Evolutionary conservation across 1,140 invertebrate species (phyloP).

Genomic region (Hydropsyche tenuis): DNA sequence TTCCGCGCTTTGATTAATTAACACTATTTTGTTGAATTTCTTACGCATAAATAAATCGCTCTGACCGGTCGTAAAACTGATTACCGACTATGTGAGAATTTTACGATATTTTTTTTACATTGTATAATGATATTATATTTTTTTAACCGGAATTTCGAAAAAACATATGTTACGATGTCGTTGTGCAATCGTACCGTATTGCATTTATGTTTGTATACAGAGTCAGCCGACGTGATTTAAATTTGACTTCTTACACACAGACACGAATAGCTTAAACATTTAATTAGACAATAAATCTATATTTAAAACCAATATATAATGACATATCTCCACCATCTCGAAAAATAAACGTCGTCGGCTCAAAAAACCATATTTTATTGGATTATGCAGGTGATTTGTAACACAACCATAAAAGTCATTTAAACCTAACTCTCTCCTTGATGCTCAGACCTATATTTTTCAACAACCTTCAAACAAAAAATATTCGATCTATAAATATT

Average conservation of each 20-base stretch:
- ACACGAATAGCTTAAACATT: constrained; percentile 2
- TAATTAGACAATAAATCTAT: constrained; percentile 21
- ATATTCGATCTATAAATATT: background rate
- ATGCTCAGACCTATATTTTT: too few relatives aligned
- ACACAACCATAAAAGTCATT: too few relatives aligned
- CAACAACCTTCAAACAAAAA: too few relatives aligned
- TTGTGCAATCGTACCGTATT: background rate
- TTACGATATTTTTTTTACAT: background rate
- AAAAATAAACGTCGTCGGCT: background rate
- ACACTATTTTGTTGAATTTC: too few relatives aligned
- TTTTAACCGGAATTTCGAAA: background rate
- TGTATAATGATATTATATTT: background rate
- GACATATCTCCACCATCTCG: constrained; percentile 5
- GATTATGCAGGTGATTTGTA: too few relatives aligned
- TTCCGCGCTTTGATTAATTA: too few relatives aligned
- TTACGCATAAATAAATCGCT: too few relatives aligned
- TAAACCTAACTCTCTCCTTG: too few relatives aligned
- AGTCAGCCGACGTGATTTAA: background rate
- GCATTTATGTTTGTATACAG: background rate
- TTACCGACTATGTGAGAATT: too few relatives aligned
- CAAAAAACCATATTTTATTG: too few relatives aligned
- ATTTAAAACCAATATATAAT: background rate
- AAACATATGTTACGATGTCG: background rate
- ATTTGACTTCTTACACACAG: background rate
- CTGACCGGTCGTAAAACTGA: too few relatives aligned